These are phyloP conservation scores for Carterocephalus palaemon DNA, from an alignment of 2,888 invertebrate genomes.

Conservation along the genomic window DNA sequence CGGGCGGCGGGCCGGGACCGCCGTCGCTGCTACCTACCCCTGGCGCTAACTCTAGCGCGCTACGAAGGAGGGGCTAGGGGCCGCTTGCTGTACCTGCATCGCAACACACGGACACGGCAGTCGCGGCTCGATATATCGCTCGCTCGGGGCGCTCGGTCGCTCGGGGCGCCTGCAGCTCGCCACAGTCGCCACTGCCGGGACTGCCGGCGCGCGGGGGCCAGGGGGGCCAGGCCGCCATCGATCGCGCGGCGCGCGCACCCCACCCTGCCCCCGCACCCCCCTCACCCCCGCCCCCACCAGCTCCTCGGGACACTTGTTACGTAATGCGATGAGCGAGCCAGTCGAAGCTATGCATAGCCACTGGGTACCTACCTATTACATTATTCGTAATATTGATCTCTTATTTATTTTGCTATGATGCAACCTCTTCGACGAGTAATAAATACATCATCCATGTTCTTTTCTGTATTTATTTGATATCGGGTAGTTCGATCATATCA, in stretches of 20 bases:
- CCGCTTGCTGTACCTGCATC: constrained; percentile 75
- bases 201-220: constrained; percentile 37
- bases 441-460: no score
- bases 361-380: background rate
- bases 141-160: constrained; percentile 30
- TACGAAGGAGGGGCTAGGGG: constrained; percentile 58
- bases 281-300: constrained; percentile 30
- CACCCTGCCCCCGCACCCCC: constrained; percentile 40
- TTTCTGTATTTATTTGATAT: no score
- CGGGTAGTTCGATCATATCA: no score
- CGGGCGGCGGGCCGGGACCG: constrained; percentile 45
- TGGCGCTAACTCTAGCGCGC: constrained; percentile 66
- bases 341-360: background rate
- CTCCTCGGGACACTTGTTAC: constrained; percentile 32
- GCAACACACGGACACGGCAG: constrained; percentile 60
- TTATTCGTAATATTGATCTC: background rate
- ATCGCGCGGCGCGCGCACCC: constrained; percentile 31
- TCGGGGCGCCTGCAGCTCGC: constrained; percentile 36
- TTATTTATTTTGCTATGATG: background rate
- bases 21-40: constrained; percentile 62
- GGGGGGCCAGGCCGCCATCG: constrained; percentile 38
- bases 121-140: constrained; percentile 32
- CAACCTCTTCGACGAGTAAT: no score
- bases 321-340: constrained; percentile 27
- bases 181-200: constrained; percentile 36